Evolutionary conservation across 2,888 invertebrate genomes (phyloP), one percentile per base, ranked within the genome.

Genomic region (Drosophila mercatorum): DNA sequence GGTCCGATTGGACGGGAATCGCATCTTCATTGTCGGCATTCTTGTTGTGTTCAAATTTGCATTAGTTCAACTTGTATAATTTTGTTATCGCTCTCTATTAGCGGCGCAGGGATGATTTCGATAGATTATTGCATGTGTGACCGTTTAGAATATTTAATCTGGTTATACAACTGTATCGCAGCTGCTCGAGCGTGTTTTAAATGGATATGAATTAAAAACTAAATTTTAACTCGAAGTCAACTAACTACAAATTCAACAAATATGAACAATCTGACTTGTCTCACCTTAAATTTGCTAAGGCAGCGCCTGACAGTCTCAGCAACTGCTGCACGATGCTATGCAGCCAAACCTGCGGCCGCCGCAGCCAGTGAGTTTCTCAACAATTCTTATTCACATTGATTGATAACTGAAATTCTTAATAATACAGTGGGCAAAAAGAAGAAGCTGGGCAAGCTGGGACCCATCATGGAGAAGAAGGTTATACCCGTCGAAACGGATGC

Each of bases 401-500:
- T 38, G 34, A 46, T 17, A 63, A 57, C n/a, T 31, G 41, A 11
- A 56, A 38, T 40, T 26, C 11, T 43, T 34, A 4, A 22, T 4
- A 26, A n/a, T 47, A 58, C 52, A 66, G 83, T 72, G 11, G 68
- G 70, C 38, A 95, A 95, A 84, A 94, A 94, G 88, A 95, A 95
- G 91, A 95, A 95, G 89, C 88, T 93, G 0, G 95, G 95, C 12
- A 95, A 95, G 92, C 81, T 94, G 3, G 95, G 95, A 0, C 94
- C 94, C 3, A 88, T 94, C 11, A 93, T 95, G 86, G 96, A 97
- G 90, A 97, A 96, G 92, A 95, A 94, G 85, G 93, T 95, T 40
- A 92, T 97, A 70, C 96, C 97, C 0, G 98, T 98, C 2, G 98
- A 98, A 93, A 96, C 95, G 0, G 98, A 98, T 93, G 94, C 96